Evolutionary conservation across 2,797 vertebrate species (phyloP).

Genomic region (Bovichtus diacanthus): DNA sequence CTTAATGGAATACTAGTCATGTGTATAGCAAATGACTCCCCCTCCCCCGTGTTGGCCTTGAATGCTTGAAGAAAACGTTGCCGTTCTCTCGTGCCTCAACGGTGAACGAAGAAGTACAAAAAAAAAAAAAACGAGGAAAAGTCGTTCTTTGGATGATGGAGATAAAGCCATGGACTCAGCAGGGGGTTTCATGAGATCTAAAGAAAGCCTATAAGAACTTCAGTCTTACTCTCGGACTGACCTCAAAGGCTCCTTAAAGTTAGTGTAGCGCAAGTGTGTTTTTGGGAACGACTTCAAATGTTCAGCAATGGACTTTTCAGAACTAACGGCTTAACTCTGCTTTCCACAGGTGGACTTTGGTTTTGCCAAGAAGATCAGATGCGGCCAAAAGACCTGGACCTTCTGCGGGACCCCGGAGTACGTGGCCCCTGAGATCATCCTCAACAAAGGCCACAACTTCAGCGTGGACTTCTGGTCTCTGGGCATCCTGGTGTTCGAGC

Average conservation of each 20-base stretch:
- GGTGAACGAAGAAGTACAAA: too few species aligned
- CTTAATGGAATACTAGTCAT: too few species aligned
- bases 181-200: neutral
- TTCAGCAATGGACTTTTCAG: neutral
- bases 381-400: constrained; percentile 96
- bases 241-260: neutral
- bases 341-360: constrained; percentile 93
- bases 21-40: too few species aligned
- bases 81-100: too few species aligned
- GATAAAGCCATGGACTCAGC: neutral
- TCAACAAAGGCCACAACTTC: constrained; percentile 95
- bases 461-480: constrained; percentile 97
- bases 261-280: neutral
- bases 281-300: neutral
- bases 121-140: too few species aligned
- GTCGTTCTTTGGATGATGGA: neutral
- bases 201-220: neutral
- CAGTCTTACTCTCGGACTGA: neutral
- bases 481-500: constrained; percentile 95
- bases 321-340: neutral
- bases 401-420: constrained; percentile 98
- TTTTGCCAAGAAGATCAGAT: constrained; percentile 95
- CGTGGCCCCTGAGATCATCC: constrained; percentile 95
- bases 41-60: too few species aligned
- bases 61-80: too few species aligned